Evolutionary conservation across 2,888 invertebrate genomes (phyloP).

Genomic region (Cremastobaeus sp.): DNA sequence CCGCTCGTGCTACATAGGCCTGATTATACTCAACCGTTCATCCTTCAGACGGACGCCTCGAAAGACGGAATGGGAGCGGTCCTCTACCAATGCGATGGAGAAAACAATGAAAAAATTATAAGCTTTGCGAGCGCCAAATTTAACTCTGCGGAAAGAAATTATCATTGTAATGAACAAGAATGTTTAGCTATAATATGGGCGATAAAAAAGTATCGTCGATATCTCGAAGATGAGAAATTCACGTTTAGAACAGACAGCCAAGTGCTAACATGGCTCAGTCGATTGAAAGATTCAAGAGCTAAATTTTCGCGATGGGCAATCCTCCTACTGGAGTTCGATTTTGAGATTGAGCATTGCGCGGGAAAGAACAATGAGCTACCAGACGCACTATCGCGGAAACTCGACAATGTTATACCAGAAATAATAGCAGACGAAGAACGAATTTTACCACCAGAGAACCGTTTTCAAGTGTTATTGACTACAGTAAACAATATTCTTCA

Average conservation of each 20-base stretch:
- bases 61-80: constrained; percentile 8
- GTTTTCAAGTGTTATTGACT: too few species aligned
- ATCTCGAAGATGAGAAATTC: neutral
- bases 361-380: constrained; percentile 2
- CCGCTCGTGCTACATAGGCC: constrained; percentile 34
- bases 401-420: neutral
- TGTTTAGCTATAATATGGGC: constrained; percentile 1
- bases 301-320: neutral
- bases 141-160: constrained; percentile 22
- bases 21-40: neutral
- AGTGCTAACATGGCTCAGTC: neutral
- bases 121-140: constrained; percentile 9
- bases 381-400: neutral
- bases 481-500: neutral
- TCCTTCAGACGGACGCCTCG: constrained; percentile 4
- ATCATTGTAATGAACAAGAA: constrained; percentile 8
- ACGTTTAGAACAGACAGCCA: constrained; percentile 4
- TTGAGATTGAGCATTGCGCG: neutral
- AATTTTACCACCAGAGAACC: neutral
- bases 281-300: neutral
- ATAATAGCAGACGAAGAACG: neutral
- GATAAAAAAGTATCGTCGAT: neutral
- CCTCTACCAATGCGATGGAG: neutral
- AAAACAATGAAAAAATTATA: neutral
- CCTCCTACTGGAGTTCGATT: neutral